Conservation (phyloP, 2,888 invertebrate genomes). For the Ectemnius lituratus region DNA sequence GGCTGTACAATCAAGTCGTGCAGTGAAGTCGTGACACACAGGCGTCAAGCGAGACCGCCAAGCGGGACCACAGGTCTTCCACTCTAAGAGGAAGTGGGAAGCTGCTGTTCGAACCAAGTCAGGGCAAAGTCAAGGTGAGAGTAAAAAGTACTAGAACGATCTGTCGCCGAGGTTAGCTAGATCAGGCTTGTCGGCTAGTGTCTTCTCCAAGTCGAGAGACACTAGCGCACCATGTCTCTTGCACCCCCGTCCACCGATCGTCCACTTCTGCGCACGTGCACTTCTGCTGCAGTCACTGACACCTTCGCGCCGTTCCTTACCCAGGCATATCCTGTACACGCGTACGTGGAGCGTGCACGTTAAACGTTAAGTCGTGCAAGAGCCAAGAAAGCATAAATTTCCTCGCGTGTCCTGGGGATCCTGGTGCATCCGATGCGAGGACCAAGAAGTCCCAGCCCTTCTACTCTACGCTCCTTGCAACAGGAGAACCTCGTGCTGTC, state of each 20-base stretch:
- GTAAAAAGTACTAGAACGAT: slow-evolving; percentile 48
- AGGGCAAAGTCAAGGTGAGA: slow-evolving; percentile 39
- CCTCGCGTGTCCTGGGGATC: slow-evolving; percentile 28
- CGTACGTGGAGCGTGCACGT: slow-evolving; percentile 21
- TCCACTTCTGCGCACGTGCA: background rate
- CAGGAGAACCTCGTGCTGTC: too few species aligned
- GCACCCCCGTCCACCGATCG: too few species aligned
- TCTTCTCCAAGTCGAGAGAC: slow-evolving; percentile 15
- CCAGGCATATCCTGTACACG: slow-evolving; percentile 16
- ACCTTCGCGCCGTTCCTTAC: background rate
- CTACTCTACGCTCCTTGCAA: background rate
- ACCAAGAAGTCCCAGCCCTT: background rate
- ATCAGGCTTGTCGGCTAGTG: slow-evolving; percentile 38
- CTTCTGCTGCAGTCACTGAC: background rate
- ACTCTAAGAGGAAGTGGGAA: too few species aligned
- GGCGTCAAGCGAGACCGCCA: slow-evolving; percentile 45
- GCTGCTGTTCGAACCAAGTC: slow-evolving; percentile 37
- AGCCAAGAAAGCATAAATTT: slow-evolving; percentile 40
- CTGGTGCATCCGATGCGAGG: slow-evolving; percentile 14
- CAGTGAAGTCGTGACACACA: slow-evolving; percentile 32
- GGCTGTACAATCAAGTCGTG: slow-evolving; percentile 44
- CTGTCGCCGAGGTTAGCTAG: slow-evolving; percentile 37
- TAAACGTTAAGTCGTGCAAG: slow-evolving; percentile 33
- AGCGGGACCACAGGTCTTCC: slow-evolving; percentile 42
- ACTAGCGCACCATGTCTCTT: slow-evolving; percentile 19